Base-by-base conservation (phyloP, 2,113 vertebrate species). In the Ceyx cyanopectus region DNA sequence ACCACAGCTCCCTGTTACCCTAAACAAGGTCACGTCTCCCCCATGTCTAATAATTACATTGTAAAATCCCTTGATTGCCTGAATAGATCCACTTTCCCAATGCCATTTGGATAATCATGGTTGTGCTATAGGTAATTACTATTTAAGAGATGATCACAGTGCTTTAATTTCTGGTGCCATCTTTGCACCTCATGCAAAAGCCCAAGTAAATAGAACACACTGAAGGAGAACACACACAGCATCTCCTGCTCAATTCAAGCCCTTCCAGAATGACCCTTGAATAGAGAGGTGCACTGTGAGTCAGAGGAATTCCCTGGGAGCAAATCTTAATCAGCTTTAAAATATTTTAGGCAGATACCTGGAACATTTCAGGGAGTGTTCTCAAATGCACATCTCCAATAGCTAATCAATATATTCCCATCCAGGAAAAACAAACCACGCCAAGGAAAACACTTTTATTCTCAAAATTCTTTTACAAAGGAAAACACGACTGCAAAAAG, bases 111-210 rank as follows among this genome's bases (percentile, higher is more conserved):
- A 91, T 92, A 83, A 95, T 80, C 87, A 80, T 3, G 16, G 75
- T 58, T 80, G 60, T 70, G 75, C 68, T 94, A 69, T 2, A 85
- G 69, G 93, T 96, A 94, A 95, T 96, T 93, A 93, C 60, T 82
- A 62, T 70, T 75, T 91, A 92, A 91, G 51, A 89, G 24, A 68
- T 41, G 19, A 89, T 84, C 21, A 77, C 6, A 41, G 32, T 29
- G 18, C 45, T 29, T 74, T 73, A 76, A 34, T 53, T 90, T 43
- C 61, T 81, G 80, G 85, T 83, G 80, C n/a, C 81, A 87, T 85
- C 56, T 66, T 67, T 63, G 40, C 18, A 85, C 22, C 51, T 32
- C 51, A 70, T 4, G 56, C 9, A 15, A 48, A 91, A 63, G 22
- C 57, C 53, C 19, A 51, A 0, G 1, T 29, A 89, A 92, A 45